A percentile compares a stretch with the other conserved stretches of the same genome.
These are phyloP conservation scores for Erannis defoliaria DNA, from an alignment of 2,888 invertebrate genomes.

Conservation along the genomic window DNA sequence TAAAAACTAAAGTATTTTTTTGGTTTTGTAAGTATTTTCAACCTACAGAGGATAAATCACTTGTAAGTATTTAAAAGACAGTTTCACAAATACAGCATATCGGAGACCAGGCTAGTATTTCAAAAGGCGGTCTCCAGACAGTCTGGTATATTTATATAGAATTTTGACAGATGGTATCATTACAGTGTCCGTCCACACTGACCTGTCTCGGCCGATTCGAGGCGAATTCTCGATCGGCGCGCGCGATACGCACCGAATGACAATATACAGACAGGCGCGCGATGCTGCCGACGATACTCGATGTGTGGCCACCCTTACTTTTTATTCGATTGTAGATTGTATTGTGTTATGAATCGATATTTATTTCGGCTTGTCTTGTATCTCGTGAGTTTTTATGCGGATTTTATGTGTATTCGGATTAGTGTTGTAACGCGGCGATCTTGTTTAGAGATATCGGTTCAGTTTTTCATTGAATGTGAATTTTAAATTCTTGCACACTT, in stretches of 20 bases:
- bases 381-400: slow-evolving; percentile 67
- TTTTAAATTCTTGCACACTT: not conserved
- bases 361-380: slow-evolving; percentile 73
- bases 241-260: slow-evolving; percentile 70
- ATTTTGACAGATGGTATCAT: slow-evolving; percentile 73
- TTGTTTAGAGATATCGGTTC: slow-evolving; percentile 13
- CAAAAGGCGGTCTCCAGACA: slow-evolving; percentile 36
- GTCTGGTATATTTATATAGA: slow-evolving; percentile 44
- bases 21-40: no score
- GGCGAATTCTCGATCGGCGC: slow-evolving; percentile 64
- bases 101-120: slow-evolving; percentile 20
- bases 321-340: slow-evolving; percentile 81
- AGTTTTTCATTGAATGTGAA: slow-evolving; percentile 3
- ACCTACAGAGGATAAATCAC: no score
- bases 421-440: slow-evolving; percentile 42
- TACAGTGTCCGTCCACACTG: slow-evolving; percentile 57
- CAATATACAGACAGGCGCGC: slow-evolving; percentile 74
- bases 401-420: slow-evolving; percentile 50
- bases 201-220: slow-evolving; percentile 64
- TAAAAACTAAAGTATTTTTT: no score
- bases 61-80: not conserved
- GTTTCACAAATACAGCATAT: slow-evolving; percentile 11
- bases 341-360: slow-evolving; percentile 84
- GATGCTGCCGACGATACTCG: slow-evolving; percentile 67
- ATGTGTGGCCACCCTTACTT: slow-evolving; percentile 79